Percentiles rank a stretch among this genome's conserved stretches.
Evolutionary conservation across 2,888 invertebrate species (phyloP).

Genomic region (Pimpla rufipes): DNA sequence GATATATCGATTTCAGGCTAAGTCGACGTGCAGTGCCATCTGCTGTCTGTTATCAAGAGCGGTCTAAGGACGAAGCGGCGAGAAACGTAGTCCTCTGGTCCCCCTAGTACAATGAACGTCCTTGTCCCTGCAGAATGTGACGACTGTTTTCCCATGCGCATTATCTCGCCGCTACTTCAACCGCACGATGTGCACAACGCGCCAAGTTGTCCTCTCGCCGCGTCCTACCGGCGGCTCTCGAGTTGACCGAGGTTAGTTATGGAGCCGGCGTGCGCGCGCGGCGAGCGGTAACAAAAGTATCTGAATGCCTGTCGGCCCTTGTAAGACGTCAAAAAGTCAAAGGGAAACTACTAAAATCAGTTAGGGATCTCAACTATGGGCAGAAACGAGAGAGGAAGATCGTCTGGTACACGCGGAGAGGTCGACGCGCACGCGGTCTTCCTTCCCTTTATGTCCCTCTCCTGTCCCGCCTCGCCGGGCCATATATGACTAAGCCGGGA

Average conservation of each 20-base stretch:
- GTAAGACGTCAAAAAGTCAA: slow-evolving; percentile 85
- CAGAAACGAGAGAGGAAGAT: slow-evolving; percentile 69
- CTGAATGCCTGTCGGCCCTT: slow-evolving; percentile 84
- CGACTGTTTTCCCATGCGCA: slow-evolving; percentile 56
- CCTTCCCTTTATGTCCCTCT: slow-evolving; percentile 46
- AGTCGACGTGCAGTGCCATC: no score
- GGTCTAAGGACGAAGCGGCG: not conserved
- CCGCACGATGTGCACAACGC: slow-evolving; percentile 21
- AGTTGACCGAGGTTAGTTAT: slow-evolving; percentile 84
- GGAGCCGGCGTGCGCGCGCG: slow-evolving; percentile 74
- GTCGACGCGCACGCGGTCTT: slow-evolving; percentile 57
- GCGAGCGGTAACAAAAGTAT: slow-evolving; percentile 83
- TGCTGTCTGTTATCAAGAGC: not conserved
- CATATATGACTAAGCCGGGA: slow-evolving; percentile 37
- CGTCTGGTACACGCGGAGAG: slow-evolving; percentile 36
- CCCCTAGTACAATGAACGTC: slow-evolving; percentile 37
- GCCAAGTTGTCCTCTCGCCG: slow-evolving; percentile 19
- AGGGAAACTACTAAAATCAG: slow-evolving; percentile 85
- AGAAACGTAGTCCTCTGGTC: slow-evolving; percentile 14
- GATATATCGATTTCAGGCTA: not conserved
- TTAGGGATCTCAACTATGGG: slow-evolving; percentile 84
- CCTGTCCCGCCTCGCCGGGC: slow-evolving; percentile 47
- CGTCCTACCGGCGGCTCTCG: slow-evolving; percentile 64
- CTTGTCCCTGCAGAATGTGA: slow-evolving; percentile 27
- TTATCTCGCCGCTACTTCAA: slow-evolving; percentile 24